phyloP scores from a whole-genome alignment of 2,113 vertebrate genomes.

The Nycticebus coucang region DNA sequence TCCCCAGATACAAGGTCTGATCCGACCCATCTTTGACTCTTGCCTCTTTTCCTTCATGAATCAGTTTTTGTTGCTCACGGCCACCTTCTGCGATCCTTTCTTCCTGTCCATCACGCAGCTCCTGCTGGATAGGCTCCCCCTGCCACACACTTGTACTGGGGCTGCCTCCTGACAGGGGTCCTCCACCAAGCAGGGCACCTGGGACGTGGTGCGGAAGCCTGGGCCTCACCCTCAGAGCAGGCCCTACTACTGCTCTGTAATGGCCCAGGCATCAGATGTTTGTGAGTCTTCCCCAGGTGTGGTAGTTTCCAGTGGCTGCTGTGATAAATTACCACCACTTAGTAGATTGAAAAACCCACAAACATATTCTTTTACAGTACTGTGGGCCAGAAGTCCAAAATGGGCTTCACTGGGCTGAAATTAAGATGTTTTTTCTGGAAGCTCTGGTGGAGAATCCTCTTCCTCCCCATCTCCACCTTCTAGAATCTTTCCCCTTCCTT shows the following conservation, averaged over 20 bases:
- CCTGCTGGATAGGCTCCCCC: too few relatives aligned
- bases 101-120: neutral
- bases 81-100: neutral
- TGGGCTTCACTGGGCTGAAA: neutral
- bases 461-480: neutral
- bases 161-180: neutral
- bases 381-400: neutral
- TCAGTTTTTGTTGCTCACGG: neutral
- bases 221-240: neutral
- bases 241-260: neutral
- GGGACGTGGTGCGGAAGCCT: neutral
- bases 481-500: neutral
- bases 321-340: neutral
- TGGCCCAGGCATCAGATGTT: neutral
- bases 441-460: neutral
- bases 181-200: neutral
- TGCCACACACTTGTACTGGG: neutral
- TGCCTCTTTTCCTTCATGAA: neutral
- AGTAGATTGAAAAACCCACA: neutral
- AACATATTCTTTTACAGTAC: neutral
- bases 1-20: neutral
- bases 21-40: neutral
- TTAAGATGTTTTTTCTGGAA: neutral
- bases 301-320: neutral
- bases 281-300: neutral